Percentiles rank a stretch among this genome's conserved stretches.
Evolutionary conservation across 1,140 invertebrate genomes (phyloP).

Genomic region (Procambarus virginalis): DNA sequence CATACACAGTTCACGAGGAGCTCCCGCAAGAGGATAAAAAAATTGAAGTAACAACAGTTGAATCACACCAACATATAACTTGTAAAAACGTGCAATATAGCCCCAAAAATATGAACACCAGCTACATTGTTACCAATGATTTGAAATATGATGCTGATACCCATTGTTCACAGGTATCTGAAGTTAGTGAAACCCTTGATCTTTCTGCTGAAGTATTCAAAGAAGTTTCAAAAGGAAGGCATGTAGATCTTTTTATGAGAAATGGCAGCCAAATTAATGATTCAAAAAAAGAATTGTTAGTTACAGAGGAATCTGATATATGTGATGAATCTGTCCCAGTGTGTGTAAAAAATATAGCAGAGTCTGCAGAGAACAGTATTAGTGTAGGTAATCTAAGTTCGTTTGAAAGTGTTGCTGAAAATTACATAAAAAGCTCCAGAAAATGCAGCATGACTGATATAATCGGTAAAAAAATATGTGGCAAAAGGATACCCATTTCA

Average conservation of each 20-base stretch:
- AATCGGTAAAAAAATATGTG: neutral
- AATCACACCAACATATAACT: neutral
- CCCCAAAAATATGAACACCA: neutral
- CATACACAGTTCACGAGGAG: neutral
- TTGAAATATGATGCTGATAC: neutral
- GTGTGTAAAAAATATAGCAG: neutral
- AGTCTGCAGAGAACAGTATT: neutral
- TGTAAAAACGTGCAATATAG: neutral
- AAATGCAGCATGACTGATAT: neutral
- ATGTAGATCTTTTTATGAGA: conserved; percentile 41
- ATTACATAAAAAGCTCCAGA: neutral
- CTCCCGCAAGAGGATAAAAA: neutral
- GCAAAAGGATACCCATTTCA: neutral
- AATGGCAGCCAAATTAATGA: neutral
- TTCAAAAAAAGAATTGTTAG: neutral
- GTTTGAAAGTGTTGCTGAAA: neutral
- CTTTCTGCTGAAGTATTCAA: conserved; percentile 38
- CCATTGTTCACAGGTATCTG: neutral
- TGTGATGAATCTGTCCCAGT: neutral
- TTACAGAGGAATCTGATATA: neutral
- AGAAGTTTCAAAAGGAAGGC: conserved; percentile 27
- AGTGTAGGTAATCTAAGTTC: neutral
- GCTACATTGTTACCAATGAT: neutral
- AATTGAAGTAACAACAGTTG: neutral
- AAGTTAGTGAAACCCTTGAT: conserved; percentile 20